Evolutionary conservation across 2,888 invertebrate species (phyloP), one percentile per base, ranked within the genome.

Genomic region (Penaeus monodon): DNA sequence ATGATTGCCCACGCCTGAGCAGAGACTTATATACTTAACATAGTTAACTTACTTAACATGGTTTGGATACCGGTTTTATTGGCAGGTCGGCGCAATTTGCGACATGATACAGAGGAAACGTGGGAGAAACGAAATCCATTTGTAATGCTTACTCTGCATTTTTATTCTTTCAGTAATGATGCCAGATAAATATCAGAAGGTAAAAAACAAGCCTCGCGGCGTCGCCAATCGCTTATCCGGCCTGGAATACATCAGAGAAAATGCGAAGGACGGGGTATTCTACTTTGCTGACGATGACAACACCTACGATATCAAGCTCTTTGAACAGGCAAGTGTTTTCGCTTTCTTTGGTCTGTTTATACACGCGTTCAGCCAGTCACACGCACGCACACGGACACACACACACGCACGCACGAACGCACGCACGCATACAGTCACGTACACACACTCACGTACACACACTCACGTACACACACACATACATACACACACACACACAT

Each of bases 221-320:
- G 95, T 95, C 81, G 95, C 95, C 66, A 96, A 95, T 92, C 93
- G 96, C 90, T 95, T 96, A 92, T 94, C 94, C 90, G 97, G 96
- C 2, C 92, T 96, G 66, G 93, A 94, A 87, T 96, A 96, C 95
- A 93, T 96, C 85, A 93, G 95, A 89, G 93, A 94, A 88, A 94
- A 95, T 92, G 95, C 95, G 77, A 83, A 44, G 22, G 80, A 86
- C 20, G 96, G 96, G 57, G 95, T 96, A 66, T 94, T 96, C 90
- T 96, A 96, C 92, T 96, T 96, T 92, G 96, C 96, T 70, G 96
- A 96, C 92, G 96, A 96, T 92, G 96, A 96, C 92, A 96, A 96
- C 92, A 95, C 95, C 14, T 96, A 96, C 92, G 96, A 96, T 92
- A 93, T 95, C 91, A 93, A 94, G 91, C 93, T 96, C 88, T 96